These are phyloP conservation scores for Podocnemis expansa DNA, from an alignment of 2,113 vertebrate genomes.

Conservation along the genomic window DNA sequence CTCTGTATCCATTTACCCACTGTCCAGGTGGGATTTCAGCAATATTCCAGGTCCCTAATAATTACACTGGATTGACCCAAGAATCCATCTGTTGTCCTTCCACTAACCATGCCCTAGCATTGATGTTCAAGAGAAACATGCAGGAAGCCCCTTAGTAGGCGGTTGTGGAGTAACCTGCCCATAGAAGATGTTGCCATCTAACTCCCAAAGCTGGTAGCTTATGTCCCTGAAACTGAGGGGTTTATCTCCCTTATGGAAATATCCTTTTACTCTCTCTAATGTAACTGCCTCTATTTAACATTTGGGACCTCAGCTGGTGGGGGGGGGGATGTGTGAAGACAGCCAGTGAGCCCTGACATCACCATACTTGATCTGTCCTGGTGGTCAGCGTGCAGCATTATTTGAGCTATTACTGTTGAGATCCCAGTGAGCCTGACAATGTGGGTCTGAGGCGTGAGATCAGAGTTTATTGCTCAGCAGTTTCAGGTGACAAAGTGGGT, in stretches of 20 bases:
- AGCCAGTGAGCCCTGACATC: neutral
- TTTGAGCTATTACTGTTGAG: neutral
- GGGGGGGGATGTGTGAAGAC: neutral
- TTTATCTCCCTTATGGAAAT: neutral
- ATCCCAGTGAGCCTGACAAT: neutral
- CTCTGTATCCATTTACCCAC: fast-evolving
- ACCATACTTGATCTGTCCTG: neutral
- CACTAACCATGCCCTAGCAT: too few relatives aligned
- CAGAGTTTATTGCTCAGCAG: neutral
- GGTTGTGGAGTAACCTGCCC: neutral
- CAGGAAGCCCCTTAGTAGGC: neutral
- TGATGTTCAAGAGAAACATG: neutral
- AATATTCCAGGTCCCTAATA: neutral
- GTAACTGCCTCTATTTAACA: too few relatives aligned
- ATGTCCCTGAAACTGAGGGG: neutral
- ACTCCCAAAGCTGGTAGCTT: neutral
- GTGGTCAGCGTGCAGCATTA: neutral
- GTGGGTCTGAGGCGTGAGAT: neutral
- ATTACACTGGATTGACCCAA: neutral
- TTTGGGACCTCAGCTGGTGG: neutral
- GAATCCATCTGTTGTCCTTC: neutral
- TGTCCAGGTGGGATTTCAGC: fast-evolving
- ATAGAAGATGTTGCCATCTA: neutral
- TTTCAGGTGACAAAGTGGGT: neutral
- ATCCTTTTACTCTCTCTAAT: too few relatives aligned